These are phyloP conservation scores for Aphodius granarius DNA, from an alignment of 2,888 invertebrate genomes.

Conservation along the genomic window DNA sequence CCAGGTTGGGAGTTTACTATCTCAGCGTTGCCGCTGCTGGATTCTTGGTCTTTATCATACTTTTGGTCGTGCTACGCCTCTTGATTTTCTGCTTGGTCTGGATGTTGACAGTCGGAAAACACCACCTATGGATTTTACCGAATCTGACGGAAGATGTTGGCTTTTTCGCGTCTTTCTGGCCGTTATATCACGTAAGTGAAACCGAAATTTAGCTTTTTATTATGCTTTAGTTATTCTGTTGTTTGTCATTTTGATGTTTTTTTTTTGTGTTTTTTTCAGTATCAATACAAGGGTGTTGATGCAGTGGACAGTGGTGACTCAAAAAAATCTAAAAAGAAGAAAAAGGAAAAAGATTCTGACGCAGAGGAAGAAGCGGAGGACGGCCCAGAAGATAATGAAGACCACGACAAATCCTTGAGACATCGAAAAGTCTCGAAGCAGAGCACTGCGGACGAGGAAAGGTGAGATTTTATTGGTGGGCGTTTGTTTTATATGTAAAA, in stretches of 20 bases:
- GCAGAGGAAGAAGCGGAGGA: slow-evolving; percentile 66
- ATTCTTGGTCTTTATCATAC: slow-evolving; percentile 91
- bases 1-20: slow-evolving; percentile 92
- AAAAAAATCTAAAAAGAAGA: slow-evolving; percentile 63
- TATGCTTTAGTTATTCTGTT: slow-evolving; percentile 4
- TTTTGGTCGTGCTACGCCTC: slow-evolving; percentile 83
- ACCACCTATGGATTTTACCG: slow-evolving; percentile 98
- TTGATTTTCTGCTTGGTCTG: slow-evolving; percentile 92
- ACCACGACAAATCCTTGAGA: slow-evolving; percentile 39
- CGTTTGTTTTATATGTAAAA: neutral
- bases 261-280: slow-evolving; percentile 57
- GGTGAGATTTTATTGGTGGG: slow-evolving; percentile 23
- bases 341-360: slow-evolving; percentile 82
- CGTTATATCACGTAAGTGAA: slow-evolving; percentile 78
- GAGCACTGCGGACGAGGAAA: slow-evolving; percentile 30
- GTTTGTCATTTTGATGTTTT: neutral
- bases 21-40: slow-evolving; percentile 93
- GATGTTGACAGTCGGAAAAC: slow-evolving; percentile 82
- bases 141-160: slow-evolving; percentile 99
- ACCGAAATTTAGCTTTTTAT: neutral
- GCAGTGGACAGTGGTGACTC: slow-evolving; percentile 46
- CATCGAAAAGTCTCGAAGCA: slow-evolving; percentile 36
- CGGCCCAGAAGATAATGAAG: slow-evolving; percentile 47
- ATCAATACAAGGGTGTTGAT: slow-evolving; percentile 75
- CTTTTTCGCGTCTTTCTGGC: slow-evolving; percentile 98